A percentile compares a stretch with the other conserved stretches of the same genome.
Conservation (phyloP, 2,888 invertebrate genomes). For the Onchidella celtica region DNA sequence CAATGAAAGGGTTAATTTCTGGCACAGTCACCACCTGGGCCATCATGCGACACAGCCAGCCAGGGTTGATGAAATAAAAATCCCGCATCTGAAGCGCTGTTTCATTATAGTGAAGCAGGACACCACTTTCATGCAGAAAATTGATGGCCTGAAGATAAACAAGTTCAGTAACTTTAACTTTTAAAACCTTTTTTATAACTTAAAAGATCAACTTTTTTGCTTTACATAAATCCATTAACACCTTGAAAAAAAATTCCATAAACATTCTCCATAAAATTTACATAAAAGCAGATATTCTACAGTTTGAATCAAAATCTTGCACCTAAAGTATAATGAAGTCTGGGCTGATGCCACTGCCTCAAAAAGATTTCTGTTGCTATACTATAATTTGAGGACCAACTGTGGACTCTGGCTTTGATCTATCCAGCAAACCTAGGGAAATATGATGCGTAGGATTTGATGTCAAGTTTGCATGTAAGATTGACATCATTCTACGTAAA, state of each 20-base stretch:
- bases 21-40: slow-evolving; percentile 76
- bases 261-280: too few species aligned
- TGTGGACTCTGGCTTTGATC: too few species aligned
- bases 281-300: too few species aligned
- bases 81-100: slow-evolving; percentile 70
- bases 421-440: too few species aligned
- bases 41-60: slow-evolving; percentile 79
- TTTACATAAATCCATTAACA: not conserved
- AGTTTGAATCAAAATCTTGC: too few species aligned
- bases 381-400: too few species aligned
- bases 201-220: not conserved
- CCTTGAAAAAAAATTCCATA: not conserved
- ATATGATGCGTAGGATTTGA: too few species aligned
- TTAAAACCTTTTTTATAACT: not conserved
- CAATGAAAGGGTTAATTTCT: slow-evolving; percentile 77
- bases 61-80: slow-evolving; percentile 77
- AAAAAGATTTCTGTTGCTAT: too few species aligned
- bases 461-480: too few species aligned
- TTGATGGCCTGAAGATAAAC: slow-evolving; percentile 66
- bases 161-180: not conserved
- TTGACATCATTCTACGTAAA: too few species aligned
- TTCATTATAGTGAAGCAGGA: slow-evolving; percentile 76
- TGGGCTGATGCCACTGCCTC: too few species aligned
- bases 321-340: too few species aligned
- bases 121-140: slow-evolving; percentile 76